Evolutionary conservation across 2,113 vertebrate genomes (phyloP), one percentile per base, ranked within the genome.

Genomic region (Meleagris gallopavo): DNA sequence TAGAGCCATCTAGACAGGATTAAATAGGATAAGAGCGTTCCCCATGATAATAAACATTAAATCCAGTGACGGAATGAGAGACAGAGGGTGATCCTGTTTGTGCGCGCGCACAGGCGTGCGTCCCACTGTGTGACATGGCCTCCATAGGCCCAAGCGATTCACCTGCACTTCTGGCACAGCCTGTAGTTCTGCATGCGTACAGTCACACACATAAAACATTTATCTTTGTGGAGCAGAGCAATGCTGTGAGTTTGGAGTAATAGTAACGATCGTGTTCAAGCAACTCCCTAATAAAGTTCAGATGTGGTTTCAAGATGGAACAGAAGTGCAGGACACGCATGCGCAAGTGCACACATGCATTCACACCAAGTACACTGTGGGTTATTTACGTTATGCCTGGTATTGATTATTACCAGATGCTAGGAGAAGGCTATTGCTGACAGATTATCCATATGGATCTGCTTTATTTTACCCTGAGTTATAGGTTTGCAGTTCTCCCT

Each of bases 371-470:
- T 57, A 41, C 4, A 4, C 27, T 45, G 43, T 24, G 79, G 34
- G 11, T 86, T 93, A 74, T 83, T 95, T 92, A 84, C 5, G 0
- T 76, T 76, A 84, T 84, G 76, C 54, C 50, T 95, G 21, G 5
- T 88, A 83, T 94, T 91, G 95, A 96, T 95, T 91, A 88, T 84
- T 73, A 48, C 85, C 94, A 96, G 85, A 96, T 96, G 93, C 69
- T 55, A 94, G 27, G 46, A 55, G 25, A 94, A 95, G 90, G 83
- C 46, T 77, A 95, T 93, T 95, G 36, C 93, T 94, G 85, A 76
- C 80, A 94, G 75, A 94, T 82, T 69, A 73, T 67, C 73, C 91
- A 91, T 86, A 93, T 84, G 89, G 58, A 88, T 86, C 88, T 94
- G 54, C 41, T 95, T 95, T 91, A 79, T 81, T 91, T 91, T 88